Conservation (phyloP, 2,797 vertebrate genomes). For the Varecia variegata region DNA sequence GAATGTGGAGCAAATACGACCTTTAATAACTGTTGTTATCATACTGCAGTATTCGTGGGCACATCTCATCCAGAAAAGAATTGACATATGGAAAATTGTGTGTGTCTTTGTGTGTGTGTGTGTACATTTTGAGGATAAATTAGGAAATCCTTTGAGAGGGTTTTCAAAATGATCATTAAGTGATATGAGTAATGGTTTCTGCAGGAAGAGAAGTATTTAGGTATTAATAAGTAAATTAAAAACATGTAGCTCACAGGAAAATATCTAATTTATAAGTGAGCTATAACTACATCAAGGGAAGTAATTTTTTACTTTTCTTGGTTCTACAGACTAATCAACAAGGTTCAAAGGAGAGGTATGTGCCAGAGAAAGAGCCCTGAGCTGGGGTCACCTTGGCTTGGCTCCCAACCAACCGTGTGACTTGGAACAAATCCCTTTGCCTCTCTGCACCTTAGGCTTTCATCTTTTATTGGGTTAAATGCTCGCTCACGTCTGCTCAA, state of each 20-base stretch:
- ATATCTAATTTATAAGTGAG: neutral
- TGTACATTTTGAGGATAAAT: neutral
- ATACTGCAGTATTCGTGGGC: neutral
- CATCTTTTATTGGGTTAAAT: neutral
- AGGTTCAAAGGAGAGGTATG: neutral
- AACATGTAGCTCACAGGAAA: neutral
- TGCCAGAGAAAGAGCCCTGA: neutral
- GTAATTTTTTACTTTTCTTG: neutral
- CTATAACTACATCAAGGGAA: neutral
- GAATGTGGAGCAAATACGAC: neutral
- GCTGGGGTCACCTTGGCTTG: neutral
- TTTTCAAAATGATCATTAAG: constrained; percentile 33
- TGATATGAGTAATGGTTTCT: neutral
- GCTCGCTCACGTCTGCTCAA: neutral
- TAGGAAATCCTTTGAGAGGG: neutral
- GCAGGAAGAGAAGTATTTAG: neutral
- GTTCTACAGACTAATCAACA: neutral
- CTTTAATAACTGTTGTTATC: neutral
- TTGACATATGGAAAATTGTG: neutral
- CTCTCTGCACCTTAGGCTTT: neutral
- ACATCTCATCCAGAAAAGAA: neutral
- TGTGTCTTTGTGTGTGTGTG: too few species aligned
- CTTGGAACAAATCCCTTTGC: neutral
- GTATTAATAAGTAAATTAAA: constrained; percentile 34
- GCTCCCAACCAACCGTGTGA: neutral